Evolutionary conservation across 2,888 invertebrate species (phyloP).

Genomic region (Lycophotia porphyrea): DNA sequence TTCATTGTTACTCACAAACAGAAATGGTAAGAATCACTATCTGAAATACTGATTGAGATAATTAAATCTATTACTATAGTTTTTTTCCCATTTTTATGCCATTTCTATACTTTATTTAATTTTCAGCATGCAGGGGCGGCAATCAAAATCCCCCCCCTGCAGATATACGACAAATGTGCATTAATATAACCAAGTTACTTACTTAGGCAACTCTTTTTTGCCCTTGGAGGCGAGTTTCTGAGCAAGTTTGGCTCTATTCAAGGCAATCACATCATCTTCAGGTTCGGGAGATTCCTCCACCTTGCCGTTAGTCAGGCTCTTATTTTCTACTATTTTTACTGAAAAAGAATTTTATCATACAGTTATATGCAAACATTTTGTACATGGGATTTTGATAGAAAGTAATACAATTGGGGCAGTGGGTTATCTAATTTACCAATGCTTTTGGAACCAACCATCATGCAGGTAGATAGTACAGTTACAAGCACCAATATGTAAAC

Average conservation of each 20-base stretch:
- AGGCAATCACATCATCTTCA: conserved; percentile 93
- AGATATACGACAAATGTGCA: background rate
- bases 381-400: background rate
- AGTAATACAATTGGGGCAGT: background rate
- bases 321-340: conserved; percentile 90
- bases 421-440: background rate
- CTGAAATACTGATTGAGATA: too few species aligned
- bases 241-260: conserved; percentile 94
- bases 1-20: too few species aligned
- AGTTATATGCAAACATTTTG: background rate
- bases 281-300: conserved; percentile 80
- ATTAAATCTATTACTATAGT: too few species aligned
- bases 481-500: too few species aligned
- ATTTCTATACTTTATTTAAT: too few species aligned
- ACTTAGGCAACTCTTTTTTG: conserved; percentile 91
- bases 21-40: too few species aligned
- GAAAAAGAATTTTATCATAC: conserved; percentile 61
- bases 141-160: too few species aligned
- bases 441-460: background rate
- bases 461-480: background rate
- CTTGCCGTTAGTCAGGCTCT: conserved; percentile 85
- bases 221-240: conserved; percentile 93
- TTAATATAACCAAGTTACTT: conserved; percentile 57
- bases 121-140: too few species aligned
- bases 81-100: too few species aligned